Evolutionary conservation across 2,888 invertebrate genomes (phyloP), one percentile per base, ranked within the genome.

Genomic region (Heliconius aoede): DNA sequence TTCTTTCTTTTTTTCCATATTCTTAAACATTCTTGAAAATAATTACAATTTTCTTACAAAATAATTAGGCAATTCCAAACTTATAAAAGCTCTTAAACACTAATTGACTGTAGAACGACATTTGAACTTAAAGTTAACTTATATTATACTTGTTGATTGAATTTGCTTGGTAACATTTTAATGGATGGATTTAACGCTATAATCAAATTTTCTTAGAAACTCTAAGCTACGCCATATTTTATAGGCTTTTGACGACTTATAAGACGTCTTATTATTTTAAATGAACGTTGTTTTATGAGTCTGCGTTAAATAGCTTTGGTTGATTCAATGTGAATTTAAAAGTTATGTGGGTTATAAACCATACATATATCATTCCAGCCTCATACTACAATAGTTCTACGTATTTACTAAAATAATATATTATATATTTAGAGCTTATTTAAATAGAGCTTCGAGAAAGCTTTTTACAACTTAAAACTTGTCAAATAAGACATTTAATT

Each of bases 71-170:
- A 64, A 36, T 64, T 11, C 7, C 64, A 36, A 69, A 69, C 69
- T 55, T 51, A 55, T 51, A 32, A 55, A 32, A 69, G 55, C 30
- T 55, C 32, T 55, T 24, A 30, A n/a, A 30, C 30, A 30, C 69
- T 69, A 69, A 69, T 69, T 55, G n/a, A 69, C 69, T 55, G 15
- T 15, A 55, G 55, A 69, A 69, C 55, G 69, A 69, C 30, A 69
- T 51, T 69, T 51, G 15, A 69, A 32, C 69, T 55, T 55, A 28
- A 51, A 51, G 15, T 69, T 30, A 51, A 51, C 30, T 69, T 51
- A 13, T 64, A 64, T 32, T 21, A 55, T 26, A 55, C 69, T 68
- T 69, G 69, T 69, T 69, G 30, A 69, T 69, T 24, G 69, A 69
- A 30, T 69, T 69, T 55, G 51, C 55, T 55, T 55, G 55, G n/a